Conservation (phyloP, 2,888 invertebrate genomes). For the Eurytoma adleriae region DNA sequence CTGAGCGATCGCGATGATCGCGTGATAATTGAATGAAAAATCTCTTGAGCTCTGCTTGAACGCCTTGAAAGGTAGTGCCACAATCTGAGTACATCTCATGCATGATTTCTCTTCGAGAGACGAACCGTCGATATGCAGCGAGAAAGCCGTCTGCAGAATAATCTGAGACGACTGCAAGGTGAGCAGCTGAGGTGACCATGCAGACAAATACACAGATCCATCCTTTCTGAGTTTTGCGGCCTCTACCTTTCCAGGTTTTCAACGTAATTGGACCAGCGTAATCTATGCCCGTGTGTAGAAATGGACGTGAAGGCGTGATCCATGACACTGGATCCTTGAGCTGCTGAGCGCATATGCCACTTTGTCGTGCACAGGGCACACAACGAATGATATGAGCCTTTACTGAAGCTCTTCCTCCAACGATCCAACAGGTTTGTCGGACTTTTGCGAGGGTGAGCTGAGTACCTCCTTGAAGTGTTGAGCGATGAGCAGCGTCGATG, state of each 20-base stretch:
- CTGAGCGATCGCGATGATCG: neutral
- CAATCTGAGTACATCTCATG: neutral
- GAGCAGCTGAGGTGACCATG: neutral
- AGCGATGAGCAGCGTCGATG: neutral
- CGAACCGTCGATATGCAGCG: slow-evolving; percentile 6
- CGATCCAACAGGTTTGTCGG: neutral
- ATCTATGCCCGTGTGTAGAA: neutral
- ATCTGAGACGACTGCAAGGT: neutral
- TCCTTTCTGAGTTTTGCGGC: neutral
- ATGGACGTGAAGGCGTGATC: neutral
- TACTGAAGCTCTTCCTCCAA: neutral
- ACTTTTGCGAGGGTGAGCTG: neutral
- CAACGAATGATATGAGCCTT: neutral
- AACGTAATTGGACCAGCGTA: neutral
- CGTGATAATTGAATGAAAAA: neutral
- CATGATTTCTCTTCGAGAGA: neutral
- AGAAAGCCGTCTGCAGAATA: neutral
- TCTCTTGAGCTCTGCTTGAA: neutral
- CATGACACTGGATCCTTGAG: neutral
- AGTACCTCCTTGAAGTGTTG: neutral
- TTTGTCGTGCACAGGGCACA: neutral
- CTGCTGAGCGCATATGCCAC: neutral
- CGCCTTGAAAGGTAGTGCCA: slow-evolving; percentile 2
- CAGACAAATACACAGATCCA: slow-evolving; percentile 2
- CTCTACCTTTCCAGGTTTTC: neutral